A percentile compares a stretch with the other conserved stretches of the same genome.
phyloP scores from a whole-genome alignment of 2,888 invertebrate genomes.

The Drosophila testacea region DNA sequence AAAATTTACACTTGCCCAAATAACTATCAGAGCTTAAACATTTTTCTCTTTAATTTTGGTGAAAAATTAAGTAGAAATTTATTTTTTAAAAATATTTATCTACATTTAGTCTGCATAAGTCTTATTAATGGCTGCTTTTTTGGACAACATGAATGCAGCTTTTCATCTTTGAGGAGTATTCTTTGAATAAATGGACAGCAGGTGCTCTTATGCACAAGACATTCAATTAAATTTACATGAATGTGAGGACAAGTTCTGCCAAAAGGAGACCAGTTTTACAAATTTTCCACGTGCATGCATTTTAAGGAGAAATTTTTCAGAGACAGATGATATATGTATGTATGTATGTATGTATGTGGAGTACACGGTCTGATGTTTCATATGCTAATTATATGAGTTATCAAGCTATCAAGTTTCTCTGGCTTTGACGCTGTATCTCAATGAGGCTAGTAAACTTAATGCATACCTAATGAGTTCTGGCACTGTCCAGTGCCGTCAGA shows the following conservation, averaged over 20 bases:
- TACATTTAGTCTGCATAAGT: not conserved
- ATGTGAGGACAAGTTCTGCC: not conserved
- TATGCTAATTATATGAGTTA: constrained; percentile 73
- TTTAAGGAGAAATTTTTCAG: constrained; percentile 16
- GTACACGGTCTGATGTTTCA: constrained; percentile 58
- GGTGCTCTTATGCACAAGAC: constrained; percentile 1
- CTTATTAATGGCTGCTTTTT: not conserved
- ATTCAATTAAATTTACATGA: constrained; percentile 11
- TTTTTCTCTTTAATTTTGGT: not conserved
- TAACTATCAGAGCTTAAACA: not conserved
- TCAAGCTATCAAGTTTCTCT: constrained; percentile 65
- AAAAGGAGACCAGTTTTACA: constrained; percentile 35
- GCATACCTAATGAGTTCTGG: constrained; percentile 66
- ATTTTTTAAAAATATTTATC: not conserved
- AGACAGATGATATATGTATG: constrained; percentile 14
- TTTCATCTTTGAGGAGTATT: not conserved
- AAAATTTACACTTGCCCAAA: not conserved
- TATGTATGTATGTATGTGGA: not conserved
- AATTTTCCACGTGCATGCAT: constrained; percentile 54
- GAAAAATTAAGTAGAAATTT: not conserved
- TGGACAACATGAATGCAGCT: constrained; percentile 1
- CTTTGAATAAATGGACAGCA: not conserved
- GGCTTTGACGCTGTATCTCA: constrained; percentile 35
- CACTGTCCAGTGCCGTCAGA: not conserved
- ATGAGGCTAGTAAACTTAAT: constrained; percentile 58